Evolutionary conservation across 2,888 invertebrate genomes (phyloP).

Genomic region (Isotomurus palustris): DNA sequence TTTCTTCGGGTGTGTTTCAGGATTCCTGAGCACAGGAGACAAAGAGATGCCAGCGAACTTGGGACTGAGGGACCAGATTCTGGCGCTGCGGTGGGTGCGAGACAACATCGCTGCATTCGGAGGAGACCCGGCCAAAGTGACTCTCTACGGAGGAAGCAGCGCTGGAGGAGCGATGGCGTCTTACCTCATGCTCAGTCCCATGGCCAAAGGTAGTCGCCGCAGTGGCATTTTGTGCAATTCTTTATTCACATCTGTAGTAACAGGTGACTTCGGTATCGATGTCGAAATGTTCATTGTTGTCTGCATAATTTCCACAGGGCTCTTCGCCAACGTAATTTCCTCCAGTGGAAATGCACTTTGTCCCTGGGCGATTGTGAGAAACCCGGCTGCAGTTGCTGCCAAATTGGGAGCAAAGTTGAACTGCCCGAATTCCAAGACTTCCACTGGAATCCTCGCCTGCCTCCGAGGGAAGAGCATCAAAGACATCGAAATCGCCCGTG

Average conservation of each 20-base stretch:
- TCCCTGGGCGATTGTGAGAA: constrained; percentile 26
- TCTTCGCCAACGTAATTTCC: constrained; percentile 17
- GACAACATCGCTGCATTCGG: constrained; percentile 33
- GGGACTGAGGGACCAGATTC: constrained; percentile 22
- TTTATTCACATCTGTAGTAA: too few species aligned
- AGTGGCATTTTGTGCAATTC: not conserved
- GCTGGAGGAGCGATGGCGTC: constrained; percentile 25
- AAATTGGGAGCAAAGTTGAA: constrained; percentile 22
- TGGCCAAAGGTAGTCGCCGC: constrained; percentile 20
- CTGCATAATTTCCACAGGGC: constrained; percentile 13
- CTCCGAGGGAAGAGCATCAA: constrained; percentile 25
- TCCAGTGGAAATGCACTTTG: constrained; percentile 24
- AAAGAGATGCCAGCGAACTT: constrained; percentile 24
- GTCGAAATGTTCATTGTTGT: too few species aligned
- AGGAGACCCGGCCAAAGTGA: constrained; percentile 23
- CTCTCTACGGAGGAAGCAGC: constrained; percentile 25
- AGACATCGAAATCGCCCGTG: constrained; percentile 28
- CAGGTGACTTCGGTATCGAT: too few species aligned
- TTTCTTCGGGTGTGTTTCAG: constrained; percentile 2
- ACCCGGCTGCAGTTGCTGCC: constrained; percentile 16
- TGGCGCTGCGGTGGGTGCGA: constrained; percentile 25
- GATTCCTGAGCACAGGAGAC: constrained; percentile 29
- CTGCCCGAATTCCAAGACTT: constrained; percentile 21
- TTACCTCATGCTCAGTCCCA: constrained; percentile 24
- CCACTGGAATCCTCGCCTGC: constrained; percentile 26